These are phyloP conservation scores for Triplophysa siluroides DNA, from an alignment of 2,113 vertebrate species.

Conservation along the genomic window DNA sequence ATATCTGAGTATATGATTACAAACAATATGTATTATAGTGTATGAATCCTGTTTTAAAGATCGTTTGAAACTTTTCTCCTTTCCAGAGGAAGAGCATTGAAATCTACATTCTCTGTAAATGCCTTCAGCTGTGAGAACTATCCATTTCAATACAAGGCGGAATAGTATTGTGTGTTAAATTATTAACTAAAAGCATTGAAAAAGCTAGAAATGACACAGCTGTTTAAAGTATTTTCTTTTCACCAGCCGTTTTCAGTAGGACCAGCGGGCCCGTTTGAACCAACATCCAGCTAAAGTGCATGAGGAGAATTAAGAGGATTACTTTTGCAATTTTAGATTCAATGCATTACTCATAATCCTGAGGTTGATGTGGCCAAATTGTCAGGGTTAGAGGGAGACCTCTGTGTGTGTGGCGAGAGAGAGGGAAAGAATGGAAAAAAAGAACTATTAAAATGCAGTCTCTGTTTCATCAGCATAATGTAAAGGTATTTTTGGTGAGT, in stretches of 20 bases:
- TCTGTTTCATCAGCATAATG: not conserved
- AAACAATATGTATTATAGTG: not conserved
- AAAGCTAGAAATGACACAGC: slow-evolving; percentile 16
- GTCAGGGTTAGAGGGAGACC: slow-evolving; percentile 66
- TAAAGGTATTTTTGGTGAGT: not conserved
- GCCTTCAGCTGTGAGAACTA: not conserved
- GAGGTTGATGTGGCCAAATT: slow-evolving; percentile 74
- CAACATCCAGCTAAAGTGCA: slow-evolving; percentile 73
- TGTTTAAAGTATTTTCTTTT: slow-evolving; percentile 31
- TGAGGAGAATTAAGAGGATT: slow-evolving; percentile 81
- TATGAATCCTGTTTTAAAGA: not conserved
- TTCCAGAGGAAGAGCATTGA: not conserved
- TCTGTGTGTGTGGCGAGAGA: slow-evolving; percentile 64
- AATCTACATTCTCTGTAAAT: not conserved
- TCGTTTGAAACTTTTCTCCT: not conserved
- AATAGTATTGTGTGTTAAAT: slow-evolving; percentile 17
- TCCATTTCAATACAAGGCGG: not conserved
- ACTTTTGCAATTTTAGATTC: slow-evolving; percentile 80
- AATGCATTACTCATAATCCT: slow-evolving; percentile 81
- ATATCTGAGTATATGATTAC: not conserved
- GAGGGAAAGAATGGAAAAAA: slow-evolving; percentile 58
- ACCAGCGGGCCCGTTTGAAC: slow-evolving; percentile 69
- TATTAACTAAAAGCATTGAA: slow-evolving; percentile 11
- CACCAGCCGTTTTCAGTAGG: slow-evolving; percentile 42
- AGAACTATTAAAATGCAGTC: slow-evolving; percentile 24